Conservation (phyloP, 2,797 vertebrate species). For the Melanotaenia pygmaea region DNA sequence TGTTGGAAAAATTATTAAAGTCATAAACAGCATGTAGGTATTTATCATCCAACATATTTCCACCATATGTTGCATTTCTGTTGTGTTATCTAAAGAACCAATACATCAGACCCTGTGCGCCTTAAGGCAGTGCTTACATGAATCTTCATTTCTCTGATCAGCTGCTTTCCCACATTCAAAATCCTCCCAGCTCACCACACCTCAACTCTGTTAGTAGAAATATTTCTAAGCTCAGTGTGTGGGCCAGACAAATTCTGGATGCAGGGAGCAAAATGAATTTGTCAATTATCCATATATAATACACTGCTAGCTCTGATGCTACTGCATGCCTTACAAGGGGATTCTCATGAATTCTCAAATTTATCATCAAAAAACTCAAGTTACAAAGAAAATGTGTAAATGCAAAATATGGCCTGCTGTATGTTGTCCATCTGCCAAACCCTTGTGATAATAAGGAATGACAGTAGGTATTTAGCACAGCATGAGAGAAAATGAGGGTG, state of each 20-base stretch:
- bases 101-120: conserved; percentile 28
- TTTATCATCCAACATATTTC: background rate
- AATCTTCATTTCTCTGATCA: conserved; percentile 50
- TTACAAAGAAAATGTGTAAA: conserved; percentile 3
- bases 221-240: conserved; percentile 23
- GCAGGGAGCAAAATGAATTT: conserved; percentile 23
- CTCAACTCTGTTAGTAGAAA: conserved; percentile 44
- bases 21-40: background rate
- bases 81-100: conserved; percentile 19
- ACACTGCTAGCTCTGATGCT: background rate
- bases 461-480: conserved; percentile 31
- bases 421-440: background rate
- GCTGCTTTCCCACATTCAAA: conserved; percentile 46
- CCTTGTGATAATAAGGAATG: conserved; percentile 8
- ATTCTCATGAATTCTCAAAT: background rate
- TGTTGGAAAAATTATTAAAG: background rate
- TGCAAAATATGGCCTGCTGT: background rate
- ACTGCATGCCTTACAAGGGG: background rate
- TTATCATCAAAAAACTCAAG: background rate
- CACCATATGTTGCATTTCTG: background rate
- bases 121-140: conserved; percentile 47
- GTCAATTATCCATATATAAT: conserved; percentile 27
- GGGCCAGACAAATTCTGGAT: conserved; percentile 11
- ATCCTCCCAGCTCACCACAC: conserved; percentile 20
- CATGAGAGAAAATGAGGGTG: conserved; percentile 40